Conservation (phyloP, 2,797 vertebrate genomes). For the Hoplostethus mediterraneus region DNA sequence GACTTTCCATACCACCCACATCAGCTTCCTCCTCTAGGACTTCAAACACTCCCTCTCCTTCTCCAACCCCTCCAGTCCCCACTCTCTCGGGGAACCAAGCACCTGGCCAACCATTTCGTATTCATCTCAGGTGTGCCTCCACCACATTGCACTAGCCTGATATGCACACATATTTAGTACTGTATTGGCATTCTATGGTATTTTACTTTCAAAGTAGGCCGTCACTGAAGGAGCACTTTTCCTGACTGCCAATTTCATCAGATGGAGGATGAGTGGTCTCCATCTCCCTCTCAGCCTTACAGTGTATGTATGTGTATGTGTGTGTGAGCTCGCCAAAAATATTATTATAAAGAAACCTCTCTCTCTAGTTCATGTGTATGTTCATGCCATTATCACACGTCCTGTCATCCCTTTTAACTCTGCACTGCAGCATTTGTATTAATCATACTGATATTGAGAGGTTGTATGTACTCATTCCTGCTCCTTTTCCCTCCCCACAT, state of each 20-base stretch:
- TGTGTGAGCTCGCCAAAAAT: background rate
- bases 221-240: constrained; percentile 73
- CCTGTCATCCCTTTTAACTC: background rate
- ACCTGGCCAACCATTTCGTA: constrained; percentile 79
- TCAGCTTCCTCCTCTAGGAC: constrained; percentile 73
- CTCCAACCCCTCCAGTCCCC: constrained; percentile 64
- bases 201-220: constrained; percentile 84
- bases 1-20: constrained; percentile 73
- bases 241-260: constrained; percentile 72
- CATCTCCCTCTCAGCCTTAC: constrained; percentile 40
- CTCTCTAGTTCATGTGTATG: background rate
- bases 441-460: constrained; percentile 11
- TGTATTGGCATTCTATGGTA: constrained; percentile 79
- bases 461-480: background rate
- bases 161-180: constrained; percentile 83
- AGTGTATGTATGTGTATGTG: constrained; percentile 18
- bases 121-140: constrained; percentile 78
- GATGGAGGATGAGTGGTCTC: constrained; percentile 56
- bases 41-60: constrained; percentile 77
- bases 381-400: constrained; percentile 3
- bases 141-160: constrained; percentile 73
- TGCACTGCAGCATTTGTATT: background rate
- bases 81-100: constrained; percentile 67
- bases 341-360: background rate
- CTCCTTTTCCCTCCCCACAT: background rate